These are phyloP conservation scores for Dastarcus helophoroides DNA, from an alignment of 2,888 invertebrate genomes.

Conservation along the genomic window DNA sequence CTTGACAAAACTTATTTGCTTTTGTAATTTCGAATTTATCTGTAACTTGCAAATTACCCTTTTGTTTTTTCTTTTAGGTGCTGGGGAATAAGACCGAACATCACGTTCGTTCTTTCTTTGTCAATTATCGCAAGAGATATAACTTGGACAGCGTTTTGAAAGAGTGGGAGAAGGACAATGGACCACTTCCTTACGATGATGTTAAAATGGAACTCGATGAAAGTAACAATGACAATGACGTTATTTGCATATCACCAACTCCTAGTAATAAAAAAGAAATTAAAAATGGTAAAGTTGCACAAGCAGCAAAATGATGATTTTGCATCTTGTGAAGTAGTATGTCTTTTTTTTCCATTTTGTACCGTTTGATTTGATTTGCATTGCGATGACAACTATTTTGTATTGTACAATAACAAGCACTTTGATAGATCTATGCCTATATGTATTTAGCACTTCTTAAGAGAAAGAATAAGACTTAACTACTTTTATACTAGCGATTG, in stretches of 20 bases:
- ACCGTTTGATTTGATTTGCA: neutral
- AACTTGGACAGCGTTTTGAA: constrained; percentile 77
- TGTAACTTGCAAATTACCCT: too few relatives aligned
- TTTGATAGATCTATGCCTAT: too few relatives aligned
- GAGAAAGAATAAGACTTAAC: too few relatives aligned
- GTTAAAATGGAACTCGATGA: constrained; percentile 25
- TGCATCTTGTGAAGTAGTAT: constrained; percentile 6
- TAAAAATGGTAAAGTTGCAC: constrained; percentile 26
- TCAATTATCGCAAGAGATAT: constrained; percentile 80
- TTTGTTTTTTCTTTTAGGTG: too few relatives aligned
- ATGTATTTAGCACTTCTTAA: too few relatives aligned
- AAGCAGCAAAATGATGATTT: constrained; percentile 27
- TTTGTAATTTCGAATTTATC: too few relatives aligned
- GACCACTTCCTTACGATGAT: constrained; percentile 29
- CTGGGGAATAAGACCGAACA: constrained; percentile 91
- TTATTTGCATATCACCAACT: constrained; percentile 40
- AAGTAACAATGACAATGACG: constrained; percentile 29
- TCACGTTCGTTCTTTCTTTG: constrained; percentile 84
- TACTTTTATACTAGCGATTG: too few relatives aligned
- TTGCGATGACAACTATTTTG: too few relatives aligned
- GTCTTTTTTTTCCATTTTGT: neutral
- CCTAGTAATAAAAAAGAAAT: constrained; percentile 31
- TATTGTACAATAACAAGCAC: too few relatives aligned
- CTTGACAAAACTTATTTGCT: too few relatives aligned
- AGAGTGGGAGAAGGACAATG: constrained; percentile 71